Conservation (phyloP, 2,888 invertebrate species). For the Nomada fucata region DNA sequence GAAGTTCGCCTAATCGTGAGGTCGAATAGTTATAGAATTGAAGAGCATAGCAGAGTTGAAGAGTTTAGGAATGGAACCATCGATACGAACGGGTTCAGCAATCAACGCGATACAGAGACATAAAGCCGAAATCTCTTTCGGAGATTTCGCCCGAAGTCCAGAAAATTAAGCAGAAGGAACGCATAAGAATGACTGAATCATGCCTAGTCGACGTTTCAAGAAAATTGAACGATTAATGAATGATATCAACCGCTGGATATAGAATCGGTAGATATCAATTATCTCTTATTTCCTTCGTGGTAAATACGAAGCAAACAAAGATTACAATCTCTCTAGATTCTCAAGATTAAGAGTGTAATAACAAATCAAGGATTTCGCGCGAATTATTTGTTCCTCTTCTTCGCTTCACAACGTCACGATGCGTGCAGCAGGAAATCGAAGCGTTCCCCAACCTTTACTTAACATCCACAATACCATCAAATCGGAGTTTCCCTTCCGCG, state of each 20-base stretch:
- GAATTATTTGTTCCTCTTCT: background rate
- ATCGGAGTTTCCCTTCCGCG: background rate
- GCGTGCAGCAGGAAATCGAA: constrained; percentile 1
- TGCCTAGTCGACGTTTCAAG: no score
- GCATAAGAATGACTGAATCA: no score
- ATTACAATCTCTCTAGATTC: background rate
- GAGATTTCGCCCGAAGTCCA: background rate
- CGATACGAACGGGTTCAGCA: background rate
- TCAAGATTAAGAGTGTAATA: no score
- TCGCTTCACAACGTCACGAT: background rate
- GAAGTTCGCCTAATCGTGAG: background rate
- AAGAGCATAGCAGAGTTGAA: no score
- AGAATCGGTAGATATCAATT: no score
- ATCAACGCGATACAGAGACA: background rate
- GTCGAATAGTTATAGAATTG: background rate
- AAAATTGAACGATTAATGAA: no score
- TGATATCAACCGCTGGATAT: no score
- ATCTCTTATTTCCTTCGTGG: no score
- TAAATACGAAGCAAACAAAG: background rate
- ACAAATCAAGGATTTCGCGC: background rate
- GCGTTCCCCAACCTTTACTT: background rate
- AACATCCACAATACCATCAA: background rate
- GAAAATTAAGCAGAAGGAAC: no score
- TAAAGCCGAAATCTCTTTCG: background rate
- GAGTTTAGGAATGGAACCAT: background rate